These are phyloP conservation scores for Drosophila nr. fundita DNA, from an alignment of 2,888 invertebrate species.

Conservation along the genomic window DNA sequence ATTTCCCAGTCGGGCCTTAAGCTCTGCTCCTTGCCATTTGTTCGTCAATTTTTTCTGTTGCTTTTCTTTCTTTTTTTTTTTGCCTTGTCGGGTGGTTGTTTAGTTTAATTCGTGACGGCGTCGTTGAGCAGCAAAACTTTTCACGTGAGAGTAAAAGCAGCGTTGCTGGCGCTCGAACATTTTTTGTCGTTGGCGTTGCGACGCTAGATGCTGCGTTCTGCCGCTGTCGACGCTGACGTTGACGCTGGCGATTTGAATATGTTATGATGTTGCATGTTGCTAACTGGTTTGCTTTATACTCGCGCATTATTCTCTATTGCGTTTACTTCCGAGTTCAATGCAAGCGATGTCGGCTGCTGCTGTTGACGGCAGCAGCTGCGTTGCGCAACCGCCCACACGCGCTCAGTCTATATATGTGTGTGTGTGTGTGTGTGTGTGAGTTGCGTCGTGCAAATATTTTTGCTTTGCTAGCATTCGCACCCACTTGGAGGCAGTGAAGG, in stretches of 20 bases:
- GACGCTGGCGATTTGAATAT: constrained; percentile 69
- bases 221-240: constrained; percentile 34
- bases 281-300: constrained; percentile 70
- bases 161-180: constrained; percentile 34
- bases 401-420: constrained; percentile 14
- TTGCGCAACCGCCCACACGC: constrained; percentile 79
- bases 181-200: constrained; percentile 25
- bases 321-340: constrained; percentile 81
- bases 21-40: constrained; percentile 21
- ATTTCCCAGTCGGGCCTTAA: constrained; percentile 24
- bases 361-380: constrained; percentile 34
- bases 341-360: constrained; percentile 48
- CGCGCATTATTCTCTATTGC: constrained; percentile 72
- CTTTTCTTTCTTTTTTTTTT: constrained; percentile 26
- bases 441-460: constrained; percentile 77
- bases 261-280: constrained; percentile 75
- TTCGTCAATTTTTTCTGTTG: constrained; percentile 5
- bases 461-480: constrained; percentile 65
- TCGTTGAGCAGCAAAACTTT: constrained; percentile 61
- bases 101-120: constrained; percentile 77
- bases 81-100: constrained; percentile 63
- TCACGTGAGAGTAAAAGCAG: constrained; percentile 77
- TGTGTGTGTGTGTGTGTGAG: constrained; percentile 24
- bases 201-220: constrained; percentile 39
- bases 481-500: constrained; percentile 42